Percentiles rank a stretch among this genome's conserved stretches.
These are phyloP conservation scores for Neuroscelio doddi DNA, from an alignment of 2,888 invertebrate genomes.

Conservation along the genomic window DNA sequence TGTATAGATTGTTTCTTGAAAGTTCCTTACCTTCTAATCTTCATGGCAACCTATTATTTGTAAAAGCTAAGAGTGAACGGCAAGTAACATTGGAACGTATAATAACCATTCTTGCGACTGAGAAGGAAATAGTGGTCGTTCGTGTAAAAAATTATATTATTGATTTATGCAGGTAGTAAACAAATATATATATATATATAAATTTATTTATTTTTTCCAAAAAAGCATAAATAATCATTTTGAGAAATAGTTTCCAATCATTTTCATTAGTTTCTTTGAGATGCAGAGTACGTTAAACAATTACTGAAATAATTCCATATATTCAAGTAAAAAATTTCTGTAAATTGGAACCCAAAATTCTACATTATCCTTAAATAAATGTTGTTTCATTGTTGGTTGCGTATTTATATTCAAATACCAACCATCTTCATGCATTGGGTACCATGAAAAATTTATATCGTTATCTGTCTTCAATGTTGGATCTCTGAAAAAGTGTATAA, in stretches of 20 bases:
- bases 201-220: slow-evolving; percentile 5
- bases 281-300: too few relatives aligned
- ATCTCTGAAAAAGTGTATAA: slow-evolving; percentile 61
- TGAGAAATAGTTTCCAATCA: too few relatives aligned
- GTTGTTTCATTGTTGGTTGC: slow-evolving; percentile 59
- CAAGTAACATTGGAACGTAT: neutral
- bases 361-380: slow-evolving; percentile 66
- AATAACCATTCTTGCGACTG: too few relatives aligned
- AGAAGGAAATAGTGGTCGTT: too few relatives aligned
- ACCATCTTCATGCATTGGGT: slow-evolving; percentile 58
- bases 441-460: slow-evolving; percentile 68
- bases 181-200: too few relatives aligned
- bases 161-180: too few relatives aligned
- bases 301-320: slow-evolving; percentile 49
- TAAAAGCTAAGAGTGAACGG: neutral
- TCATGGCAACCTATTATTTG: neutral
- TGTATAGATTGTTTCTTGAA: too few relatives aligned
- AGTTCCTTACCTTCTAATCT: too few relatives aligned
- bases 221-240: neutral
- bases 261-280: too few relatives aligned
- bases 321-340: slow-evolving; percentile 54
- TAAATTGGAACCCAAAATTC: slow-evolving; percentile 73
- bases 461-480: slow-evolving; percentile 67
- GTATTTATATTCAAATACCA: slow-evolving; percentile 70
- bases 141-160: too few relatives aligned